Percentiles rank a stretch among this genome's conserved stretches.
phyloP scores from a whole-genome alignment of 2,113 vertebrate species.

The Ceratotherium simum region DNA sequence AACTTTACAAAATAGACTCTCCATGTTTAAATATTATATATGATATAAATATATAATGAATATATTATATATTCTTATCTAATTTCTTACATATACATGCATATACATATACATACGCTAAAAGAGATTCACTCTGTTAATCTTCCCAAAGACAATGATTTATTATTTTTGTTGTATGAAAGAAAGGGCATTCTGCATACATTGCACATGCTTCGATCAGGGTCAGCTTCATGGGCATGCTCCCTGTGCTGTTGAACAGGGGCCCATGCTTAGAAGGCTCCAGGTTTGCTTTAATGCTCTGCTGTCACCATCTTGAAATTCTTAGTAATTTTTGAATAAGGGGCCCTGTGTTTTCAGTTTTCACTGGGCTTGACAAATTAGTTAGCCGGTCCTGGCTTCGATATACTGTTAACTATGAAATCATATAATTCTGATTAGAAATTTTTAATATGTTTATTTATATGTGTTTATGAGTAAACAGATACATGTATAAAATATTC shows the following conservation, averaged over 20 bases:
- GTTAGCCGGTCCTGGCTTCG: not conserved
- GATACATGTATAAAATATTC: not conserved
- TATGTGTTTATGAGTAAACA: not conserved
- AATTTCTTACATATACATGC: not conserved
- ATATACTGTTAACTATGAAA: not conserved
- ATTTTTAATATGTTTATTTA: not conserved
- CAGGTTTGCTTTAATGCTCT: not conserved
- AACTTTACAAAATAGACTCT: not conserved
- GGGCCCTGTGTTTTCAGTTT: not conserved
- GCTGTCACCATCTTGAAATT: not conserved
- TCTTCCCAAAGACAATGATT: not conserved
- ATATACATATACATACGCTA: not conserved
- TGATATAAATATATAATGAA: not conserved
- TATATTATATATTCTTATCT: not conserved
- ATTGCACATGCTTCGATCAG: not conserved
- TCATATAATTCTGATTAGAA: conserved; percentile 2
- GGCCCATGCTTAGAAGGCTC: not conserved
- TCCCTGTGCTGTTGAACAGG: not conserved
- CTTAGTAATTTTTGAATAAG: not conserved
- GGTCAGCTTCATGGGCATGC: not conserved
- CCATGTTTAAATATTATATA: not conserved
- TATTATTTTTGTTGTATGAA: not conserved
- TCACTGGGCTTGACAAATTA: not conserved
- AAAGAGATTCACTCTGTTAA: not conserved
- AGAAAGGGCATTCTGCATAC: not conserved